Percentiles rank a stretch among this genome's conserved stretches.
These are phyloP conservation scores for Enteromius argenteus DNA, from an alignment of 2,797 vertebrate species.

Conservation along the genomic window DNA sequence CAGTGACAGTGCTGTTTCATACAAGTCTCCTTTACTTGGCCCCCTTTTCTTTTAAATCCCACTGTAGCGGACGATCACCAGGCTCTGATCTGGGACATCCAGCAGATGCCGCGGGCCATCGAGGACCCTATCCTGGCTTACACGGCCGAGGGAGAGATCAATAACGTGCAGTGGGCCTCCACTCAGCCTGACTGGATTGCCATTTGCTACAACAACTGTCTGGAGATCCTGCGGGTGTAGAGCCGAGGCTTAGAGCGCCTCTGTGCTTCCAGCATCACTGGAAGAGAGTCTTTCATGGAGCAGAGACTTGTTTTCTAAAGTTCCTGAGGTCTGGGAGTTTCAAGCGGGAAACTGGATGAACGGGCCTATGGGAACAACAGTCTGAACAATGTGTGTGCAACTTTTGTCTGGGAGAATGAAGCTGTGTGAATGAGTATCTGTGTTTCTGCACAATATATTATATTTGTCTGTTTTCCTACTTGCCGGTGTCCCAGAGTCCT, in stretches of 20 bases:
- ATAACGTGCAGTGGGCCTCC: conserved; percentile 99
- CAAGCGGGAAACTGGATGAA: conserved; percentile 24
- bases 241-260: conserved; percentile 57
- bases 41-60: conserved; percentile 36
- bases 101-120: conserved; percentile 98
- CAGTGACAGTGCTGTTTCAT: conserved; percentile 7
- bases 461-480: conserved; percentile 37
- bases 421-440: conserved; percentile 15
- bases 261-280: neutral
- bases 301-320: conserved; percentile 42
- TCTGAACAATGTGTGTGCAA: conserved; percentile 32
- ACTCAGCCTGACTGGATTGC: conserved; percentile 98
- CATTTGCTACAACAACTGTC: conserved; percentile 99
- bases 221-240: conserved; percentile 97
- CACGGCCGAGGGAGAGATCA: conserved; percentile 97
- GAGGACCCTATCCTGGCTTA: conserved; percentile 99
- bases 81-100: conserved; percentile 99
- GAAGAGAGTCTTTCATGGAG: conserved; percentile 8
- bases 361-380: conserved; percentile 36
- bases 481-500: conserved; percentile 28
- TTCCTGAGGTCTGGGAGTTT: conserved; percentile 25
- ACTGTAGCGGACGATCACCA: conserved; percentile 94
- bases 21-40: conserved; percentile 55
- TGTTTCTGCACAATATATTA: conserved; percentile 33
- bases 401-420: conserved; percentile 19